These are phyloP conservation scores for Bruchidius siliquastri DNA, from an alignment of 2,888 invertebrate genomes.

Conservation along the genomic window DNA sequence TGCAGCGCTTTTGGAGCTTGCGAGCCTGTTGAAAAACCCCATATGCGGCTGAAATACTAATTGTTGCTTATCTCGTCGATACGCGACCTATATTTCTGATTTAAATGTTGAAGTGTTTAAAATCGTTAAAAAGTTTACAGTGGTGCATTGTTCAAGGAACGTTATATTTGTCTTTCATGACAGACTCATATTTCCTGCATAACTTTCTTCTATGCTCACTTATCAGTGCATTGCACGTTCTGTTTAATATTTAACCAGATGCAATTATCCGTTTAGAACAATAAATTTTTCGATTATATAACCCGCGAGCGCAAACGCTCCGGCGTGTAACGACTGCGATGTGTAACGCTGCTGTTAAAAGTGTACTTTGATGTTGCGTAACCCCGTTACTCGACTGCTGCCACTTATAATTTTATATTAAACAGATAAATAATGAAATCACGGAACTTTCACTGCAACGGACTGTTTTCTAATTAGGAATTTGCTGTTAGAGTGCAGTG, in stretches of 20 bases:
- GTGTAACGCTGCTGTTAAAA: neutral
- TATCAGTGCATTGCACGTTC: neutral
- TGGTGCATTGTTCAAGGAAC: too few species aligned
- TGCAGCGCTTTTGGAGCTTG: too few species aligned
- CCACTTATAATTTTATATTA: slow-evolving; percentile 23
- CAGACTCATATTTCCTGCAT: neutral
- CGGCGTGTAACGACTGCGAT: neutral
- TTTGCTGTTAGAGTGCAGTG: neutral
- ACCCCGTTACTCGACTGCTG: slow-evolving; percentile 7
- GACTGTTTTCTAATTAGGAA: neutral
- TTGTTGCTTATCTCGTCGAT: too few species aligned
- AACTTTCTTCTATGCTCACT: neutral
- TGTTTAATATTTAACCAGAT: neutral
- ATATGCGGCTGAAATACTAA: too few species aligned
- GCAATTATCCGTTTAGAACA: slow-evolving; percentile 10
- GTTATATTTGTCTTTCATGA: neutral
- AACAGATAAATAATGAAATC: slow-evolving; percentile 24
- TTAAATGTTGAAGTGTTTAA: too few species aligned
- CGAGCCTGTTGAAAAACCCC: too few species aligned
- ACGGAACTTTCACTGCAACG: slow-evolving; percentile 21
- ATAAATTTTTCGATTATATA: slow-evolving; percentile 16
- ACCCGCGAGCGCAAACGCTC: slow-evolving; percentile 2
- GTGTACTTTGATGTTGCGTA: slow-evolving; percentile 18
- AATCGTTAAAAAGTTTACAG: too few species aligned
- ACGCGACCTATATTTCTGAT: too few species aligned